Evolutionary conservation across 2,113 vertebrate species (phyloP), one percentile per base, ranked within the genome.

Genomic region (Syrmaticus mikado): DNA sequence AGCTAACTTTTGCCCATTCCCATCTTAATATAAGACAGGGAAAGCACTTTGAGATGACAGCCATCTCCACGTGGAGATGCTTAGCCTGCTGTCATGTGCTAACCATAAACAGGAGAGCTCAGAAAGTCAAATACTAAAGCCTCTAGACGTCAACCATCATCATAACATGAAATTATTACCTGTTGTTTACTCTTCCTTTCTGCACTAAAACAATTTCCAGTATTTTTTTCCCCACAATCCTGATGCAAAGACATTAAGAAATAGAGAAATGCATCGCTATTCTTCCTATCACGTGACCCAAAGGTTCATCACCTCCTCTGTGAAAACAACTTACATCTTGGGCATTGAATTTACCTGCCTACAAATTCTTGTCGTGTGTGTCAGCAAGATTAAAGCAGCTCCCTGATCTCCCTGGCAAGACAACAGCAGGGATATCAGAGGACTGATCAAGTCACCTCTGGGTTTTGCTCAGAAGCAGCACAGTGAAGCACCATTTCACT

Each of bases 11-110:
- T 38, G 8, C 36, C 36, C 25, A 21, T 50, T 84, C 18, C 21
- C 10, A 48, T 28, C 24, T 72, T 21, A 89, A 84, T 3, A 1
- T 11, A 60, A 81, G 5, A 86, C 0, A 1, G 1, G 1, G 2
- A 57, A 84, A 76, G 25, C 4, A 32, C 25, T 55, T 83, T 8
- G 4, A 41, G 68, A 36, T 82, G 46, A 36, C 41, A 91, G 46
- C 38, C n/a, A 18, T 27, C 57, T 93, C 57, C 55, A 81, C 32
- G 32, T 46, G 6, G 10, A 75, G 41, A 32, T 28, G 7, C 65
- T 80, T 6, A 64, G 11, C 22, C 45, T 57, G 48, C 57, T 20
- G 27, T 34, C 28, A 66, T 20, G 43, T 68, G 53, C 38, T 70
- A 55, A 55, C 30, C 66, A 48, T 24, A 74, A 80, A 2, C 43